phyloP scores from a whole-genome alignment of 2,113 vertebrate genomes.

The Connochaetes taurinus region DNA sequence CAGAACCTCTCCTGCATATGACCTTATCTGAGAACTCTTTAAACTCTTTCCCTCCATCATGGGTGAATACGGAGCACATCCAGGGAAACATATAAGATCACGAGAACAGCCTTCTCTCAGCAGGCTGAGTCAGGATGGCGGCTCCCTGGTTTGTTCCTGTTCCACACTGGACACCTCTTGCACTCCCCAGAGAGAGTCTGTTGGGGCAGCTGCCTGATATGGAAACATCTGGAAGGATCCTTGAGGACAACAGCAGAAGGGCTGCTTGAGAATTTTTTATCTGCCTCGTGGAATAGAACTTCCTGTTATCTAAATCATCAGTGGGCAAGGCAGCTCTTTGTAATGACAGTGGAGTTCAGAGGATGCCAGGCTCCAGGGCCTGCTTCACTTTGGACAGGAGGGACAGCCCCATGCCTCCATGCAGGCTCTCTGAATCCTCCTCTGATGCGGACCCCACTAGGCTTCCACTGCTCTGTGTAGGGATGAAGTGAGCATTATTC shows the following conservation, averaged over 20 bases:
- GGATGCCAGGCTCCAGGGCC: not conserved
- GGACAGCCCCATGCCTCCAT: fast-evolving
- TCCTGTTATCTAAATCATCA: too few relatives aligned
- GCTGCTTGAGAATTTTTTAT: not conserved
- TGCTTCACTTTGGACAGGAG: not conserved
- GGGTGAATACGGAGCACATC: not conserved
- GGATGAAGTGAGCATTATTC: not conserved
- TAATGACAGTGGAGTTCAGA: not conserved
- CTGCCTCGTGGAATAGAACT: not conserved
- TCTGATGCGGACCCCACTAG: not conserved
- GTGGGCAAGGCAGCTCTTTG: not conserved
- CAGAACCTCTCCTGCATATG: not conserved
- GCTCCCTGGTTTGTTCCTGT: not conserved
- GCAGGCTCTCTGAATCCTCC: not conserved
- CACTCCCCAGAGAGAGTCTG: too few relatives aligned
- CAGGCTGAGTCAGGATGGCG: fast-evolving
- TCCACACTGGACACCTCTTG: not conserved
- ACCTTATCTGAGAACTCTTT: not conserved
- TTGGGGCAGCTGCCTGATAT: not conserved
- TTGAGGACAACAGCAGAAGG: not conserved
- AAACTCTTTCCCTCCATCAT: not conserved
- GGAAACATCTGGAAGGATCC: not conserved
- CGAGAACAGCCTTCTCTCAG: not conserved
- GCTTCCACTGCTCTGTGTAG: not conserved
- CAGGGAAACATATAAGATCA: not conserved